Percentiles rank a stretch among this genome's conserved stretches.
phyloP scores from a whole-genome alignment of 2,113 vertebrate species.

The Plestiodon gilberti region DNA sequence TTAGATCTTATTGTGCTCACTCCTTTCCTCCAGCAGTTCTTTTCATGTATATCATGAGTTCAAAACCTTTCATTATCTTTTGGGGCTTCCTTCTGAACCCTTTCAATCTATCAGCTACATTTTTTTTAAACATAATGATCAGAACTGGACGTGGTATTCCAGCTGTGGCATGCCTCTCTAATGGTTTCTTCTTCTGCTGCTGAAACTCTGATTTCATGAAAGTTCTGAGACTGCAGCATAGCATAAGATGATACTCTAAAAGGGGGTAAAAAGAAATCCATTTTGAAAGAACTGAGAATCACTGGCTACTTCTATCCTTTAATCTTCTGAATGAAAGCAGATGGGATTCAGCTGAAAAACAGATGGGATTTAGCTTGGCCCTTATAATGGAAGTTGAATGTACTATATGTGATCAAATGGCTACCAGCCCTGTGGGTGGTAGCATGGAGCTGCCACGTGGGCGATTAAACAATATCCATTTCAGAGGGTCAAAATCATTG shows the following conservation, averaged over 20 bases:
- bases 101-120: not conserved
- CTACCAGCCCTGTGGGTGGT: slow-evolving; percentile 50
- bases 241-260: slow-evolving; percentile 29
- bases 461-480: slow-evolving; percentile 43
- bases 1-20: not conserved
- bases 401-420: slow-evolving; percentile 50
- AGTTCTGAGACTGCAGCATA: not conserved
- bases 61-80: not conserved
- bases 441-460: slow-evolving; percentile 50
- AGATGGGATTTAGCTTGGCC: slow-evolving; percentile 57
- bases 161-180: not conserved
- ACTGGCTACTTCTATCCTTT: not conserved
- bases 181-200: not conserved
- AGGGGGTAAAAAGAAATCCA: not conserved
- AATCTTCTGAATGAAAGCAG: slow-evolving; percentile 37
- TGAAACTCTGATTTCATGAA: not conserved
- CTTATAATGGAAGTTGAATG: slow-evolving; percentile 44
- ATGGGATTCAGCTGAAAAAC: slow-evolving; percentile 52
- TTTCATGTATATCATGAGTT: not conserved
- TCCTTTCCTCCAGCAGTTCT: not conserved
- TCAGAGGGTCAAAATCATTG: slow-evolving; percentile 42
- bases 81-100: not conserved
- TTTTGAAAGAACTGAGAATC: slow-evolving; percentile 23
- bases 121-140: not conserved
- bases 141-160: not conserved